A percentile compares a stretch with the other conserved stretches of the same genome.
Evolutionary conservation across 1,140 invertebrate species (phyloP).

Genomic region (Achatina immaculata): DNA sequence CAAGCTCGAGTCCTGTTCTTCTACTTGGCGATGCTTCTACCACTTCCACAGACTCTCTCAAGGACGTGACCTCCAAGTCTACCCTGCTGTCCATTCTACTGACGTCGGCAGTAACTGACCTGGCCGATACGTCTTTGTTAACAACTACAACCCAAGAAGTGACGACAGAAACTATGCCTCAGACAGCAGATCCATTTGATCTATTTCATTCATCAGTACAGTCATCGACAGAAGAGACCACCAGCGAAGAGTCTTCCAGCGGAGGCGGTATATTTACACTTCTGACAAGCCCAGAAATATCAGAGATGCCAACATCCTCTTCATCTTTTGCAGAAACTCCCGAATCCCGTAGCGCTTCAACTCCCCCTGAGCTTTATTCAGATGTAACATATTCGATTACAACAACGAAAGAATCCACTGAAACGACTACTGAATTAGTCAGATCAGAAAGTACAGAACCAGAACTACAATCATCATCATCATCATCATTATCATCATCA

Average conservation of each 20-base stretch:
- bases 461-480: neutral
- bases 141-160: neutral
- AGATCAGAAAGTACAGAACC: neutral
- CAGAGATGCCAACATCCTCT: neutral
- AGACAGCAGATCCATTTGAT: neutral
- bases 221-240: neutral
- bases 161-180: neutral
- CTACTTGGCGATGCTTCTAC: no score
- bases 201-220: neutral
- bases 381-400: neutral
- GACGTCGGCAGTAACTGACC: neutral
- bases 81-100: neutral
- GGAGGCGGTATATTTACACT: neutral
- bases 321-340: neutral
- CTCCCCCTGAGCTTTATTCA: neutral
- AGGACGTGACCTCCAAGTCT: neutral
- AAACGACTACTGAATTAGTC: neutral
- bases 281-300: neutral
- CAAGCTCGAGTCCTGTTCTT: neutral
- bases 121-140: neutral
- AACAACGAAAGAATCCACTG: neutral
- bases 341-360: no score
- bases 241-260: neutral
- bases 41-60: neutral
- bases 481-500: slow-evolving; percentile 9